These are phyloP conservation scores for Myotis pilosus DNA, from an alignment of 2,797 vertebrate species.

Conservation along the genomic window DNA sequence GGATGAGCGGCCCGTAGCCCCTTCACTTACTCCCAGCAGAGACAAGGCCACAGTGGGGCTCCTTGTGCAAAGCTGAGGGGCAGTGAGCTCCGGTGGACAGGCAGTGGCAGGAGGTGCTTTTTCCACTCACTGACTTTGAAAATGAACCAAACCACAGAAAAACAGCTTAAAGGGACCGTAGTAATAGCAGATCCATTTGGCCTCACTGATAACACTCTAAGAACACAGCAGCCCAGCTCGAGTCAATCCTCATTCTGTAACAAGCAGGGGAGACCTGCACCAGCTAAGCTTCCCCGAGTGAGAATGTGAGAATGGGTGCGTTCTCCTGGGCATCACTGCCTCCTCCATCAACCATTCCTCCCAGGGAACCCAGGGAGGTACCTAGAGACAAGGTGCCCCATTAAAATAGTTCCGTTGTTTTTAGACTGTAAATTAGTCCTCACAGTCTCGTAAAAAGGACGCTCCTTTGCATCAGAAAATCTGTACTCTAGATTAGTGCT, in stretches of 20 bases:
- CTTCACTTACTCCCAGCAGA: not conserved
- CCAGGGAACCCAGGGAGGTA: not conserved
- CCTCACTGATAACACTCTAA: not conserved
- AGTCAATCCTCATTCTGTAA: constrained; percentile 24
- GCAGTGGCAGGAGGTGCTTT: not conserved
- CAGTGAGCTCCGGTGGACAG: not conserved
- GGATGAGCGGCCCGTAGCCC: not conserved
- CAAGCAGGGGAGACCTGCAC: not conserved
- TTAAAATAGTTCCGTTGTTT: not conserved
- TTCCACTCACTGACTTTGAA: not conserved
- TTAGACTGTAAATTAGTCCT: not conserved
- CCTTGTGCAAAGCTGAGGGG: not conserved
- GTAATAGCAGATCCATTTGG: constrained; percentile 14
- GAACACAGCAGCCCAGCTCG: not conserved
- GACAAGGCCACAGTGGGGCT: not conserved
- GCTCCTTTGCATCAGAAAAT: not conserved
- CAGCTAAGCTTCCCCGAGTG: not conserved
- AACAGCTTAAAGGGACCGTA: not conserved
- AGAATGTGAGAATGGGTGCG: not conserved
- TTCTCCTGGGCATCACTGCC: not conserved
- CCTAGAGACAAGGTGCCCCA: fast-evolving
- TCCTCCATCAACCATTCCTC: not conserved
- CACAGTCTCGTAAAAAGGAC: not conserved
- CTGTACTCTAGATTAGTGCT: not conserved
- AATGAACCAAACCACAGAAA: constrained; percentile 19